A percentile compares a stretch with the other conserved stretches of the same genome.
phyloP scores from a whole-genome alignment of 2,797 vertebrate species.

The Tamandua tetradactyla region DNA sequence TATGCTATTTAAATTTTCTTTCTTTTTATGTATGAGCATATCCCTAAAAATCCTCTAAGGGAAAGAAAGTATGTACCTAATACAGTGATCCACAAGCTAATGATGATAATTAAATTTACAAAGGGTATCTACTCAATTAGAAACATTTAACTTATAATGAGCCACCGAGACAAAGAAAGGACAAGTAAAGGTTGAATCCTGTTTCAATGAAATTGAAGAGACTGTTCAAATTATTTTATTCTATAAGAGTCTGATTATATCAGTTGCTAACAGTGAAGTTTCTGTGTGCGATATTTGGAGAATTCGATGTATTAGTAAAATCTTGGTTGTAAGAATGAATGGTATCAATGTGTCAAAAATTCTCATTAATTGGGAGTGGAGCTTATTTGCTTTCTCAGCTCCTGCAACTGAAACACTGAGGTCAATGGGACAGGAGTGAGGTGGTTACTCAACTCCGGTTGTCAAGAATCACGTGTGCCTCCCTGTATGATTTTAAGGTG shows the following conservation, averaged over 20 bases:
- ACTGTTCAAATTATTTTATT: neutral
- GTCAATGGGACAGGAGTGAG: fast-evolving
- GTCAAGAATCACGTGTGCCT: no score
- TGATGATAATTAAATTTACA: neutral
- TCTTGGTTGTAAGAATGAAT: neutral
- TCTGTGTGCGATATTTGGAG: no score
- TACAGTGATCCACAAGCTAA: neutral
- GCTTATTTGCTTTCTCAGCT: neutral
- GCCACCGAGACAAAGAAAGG: neutral
- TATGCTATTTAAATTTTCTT: neutral
- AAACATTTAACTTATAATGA: neutral
- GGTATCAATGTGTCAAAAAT: neutral
- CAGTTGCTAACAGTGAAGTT: no score
- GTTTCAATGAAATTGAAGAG: neutral
- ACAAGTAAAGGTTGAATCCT: neutral
- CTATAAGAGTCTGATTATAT: neutral
- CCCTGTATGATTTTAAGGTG: no score
- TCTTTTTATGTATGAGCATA: neutral
- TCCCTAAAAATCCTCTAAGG: neutral
- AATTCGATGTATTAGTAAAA: neutral
- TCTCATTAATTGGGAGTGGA: neutral
- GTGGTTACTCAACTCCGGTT: no score
- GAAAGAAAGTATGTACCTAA: neutral
- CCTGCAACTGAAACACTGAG: neutral
- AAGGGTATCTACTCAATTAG: neutral